These are phyloP conservation scores for Drosophila trapezifrons DNA, from an alignment of 1,140 invertebrate species.

Conservation along the genomic window DNA sequence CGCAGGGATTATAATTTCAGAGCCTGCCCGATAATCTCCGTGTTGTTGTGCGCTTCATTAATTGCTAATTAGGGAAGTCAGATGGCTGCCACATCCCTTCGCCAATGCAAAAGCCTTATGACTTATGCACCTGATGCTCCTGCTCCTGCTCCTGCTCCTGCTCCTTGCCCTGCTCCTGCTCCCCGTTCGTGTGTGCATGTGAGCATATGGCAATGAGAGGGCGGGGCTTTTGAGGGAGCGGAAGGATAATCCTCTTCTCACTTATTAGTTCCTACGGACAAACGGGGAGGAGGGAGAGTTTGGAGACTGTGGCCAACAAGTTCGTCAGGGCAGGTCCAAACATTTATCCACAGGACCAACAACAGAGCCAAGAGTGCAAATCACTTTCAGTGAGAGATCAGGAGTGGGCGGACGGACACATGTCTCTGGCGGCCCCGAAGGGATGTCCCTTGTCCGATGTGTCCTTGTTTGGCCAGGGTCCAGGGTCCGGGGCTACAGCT, in stretches of 20 bases:
- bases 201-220: background rate
- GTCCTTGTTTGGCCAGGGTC: conserved; percentile 14
- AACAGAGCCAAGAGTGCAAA: conserved; percentile 20
- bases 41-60: conserved; percentile 34
- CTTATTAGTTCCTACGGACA: conserved; percentile 24
- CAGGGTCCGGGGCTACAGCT: conserved; percentile 8
- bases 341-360: conserved; percentile 31
- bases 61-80: conserved; percentile 32
- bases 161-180: no score
- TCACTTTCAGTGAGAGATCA: conserved; percentile 26
- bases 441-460: conserved; percentile 1
- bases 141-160: background rate
- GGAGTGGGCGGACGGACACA: conserved; percentile 11
- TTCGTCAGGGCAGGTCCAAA: conserved; percentile 30
- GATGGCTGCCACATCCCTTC: background rate
- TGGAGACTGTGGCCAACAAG: conserved; percentile 14
- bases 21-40: conserved; percentile 22
- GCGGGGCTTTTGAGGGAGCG: background rate
- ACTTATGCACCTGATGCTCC: conserved; percentile 33
- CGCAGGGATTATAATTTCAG: conserved; percentile 9
- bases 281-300: background rate
- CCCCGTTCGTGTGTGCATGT: background rate
- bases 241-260: conserved; percentile 10
- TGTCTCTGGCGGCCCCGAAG: conserved; percentile 1
- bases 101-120: conserved; percentile 1